Base-by-base conservation (phyloP, 2,113 vertebrate genomes). In the Malurus melanocephalus region DNA sequence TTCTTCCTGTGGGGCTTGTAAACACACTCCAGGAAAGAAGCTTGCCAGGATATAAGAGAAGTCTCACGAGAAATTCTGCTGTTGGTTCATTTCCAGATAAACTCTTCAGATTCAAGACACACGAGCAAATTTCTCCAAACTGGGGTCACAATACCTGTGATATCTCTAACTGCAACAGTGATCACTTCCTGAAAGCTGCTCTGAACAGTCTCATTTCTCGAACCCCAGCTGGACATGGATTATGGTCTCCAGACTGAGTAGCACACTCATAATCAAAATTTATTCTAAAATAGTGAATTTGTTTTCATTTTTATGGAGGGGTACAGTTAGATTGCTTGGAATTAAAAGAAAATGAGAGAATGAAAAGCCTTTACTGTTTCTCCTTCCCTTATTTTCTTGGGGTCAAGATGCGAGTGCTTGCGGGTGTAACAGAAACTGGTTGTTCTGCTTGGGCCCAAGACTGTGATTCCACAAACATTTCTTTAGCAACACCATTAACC, bases 1-100 rank as follows among this genome's bases (percentile, higher is more conserved):
- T 69, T 87, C 93, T 96, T 96, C 93, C 94, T 95, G 90, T 94
- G 93, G 59, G 90, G 86, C 93, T 71, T 87, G 78, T 66, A 88
- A 91, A 76, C 46, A 76, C 78, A 56, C 48, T 87, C 67, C 84
- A 94, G 93, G 89, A 95, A 93, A 92, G 82, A 88, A 85, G 71
- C 40, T 90, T 93, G 94, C 92, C 94, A 95, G 86, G 83, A 93
- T 88, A 90, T 66, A 72, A 82, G 71, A 94, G 88, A 91, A 95
- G 82, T 94, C 94, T 94, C 93, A 94, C 1, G 19, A 94, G 88
- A 92, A 94, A 93, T 88, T 93, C 74, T 88, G 78, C 61, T 92
- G 33, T 60, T 93, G 92, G 84, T 88, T 88, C 52, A 85, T 55
- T 87, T 93, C 93, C 93, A 95, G 84, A 62, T 87, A 93, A 95